Conservation (phyloP, 1,140 invertebrate genomes). For the Stenopsyche tienmushanensis region DNA sequence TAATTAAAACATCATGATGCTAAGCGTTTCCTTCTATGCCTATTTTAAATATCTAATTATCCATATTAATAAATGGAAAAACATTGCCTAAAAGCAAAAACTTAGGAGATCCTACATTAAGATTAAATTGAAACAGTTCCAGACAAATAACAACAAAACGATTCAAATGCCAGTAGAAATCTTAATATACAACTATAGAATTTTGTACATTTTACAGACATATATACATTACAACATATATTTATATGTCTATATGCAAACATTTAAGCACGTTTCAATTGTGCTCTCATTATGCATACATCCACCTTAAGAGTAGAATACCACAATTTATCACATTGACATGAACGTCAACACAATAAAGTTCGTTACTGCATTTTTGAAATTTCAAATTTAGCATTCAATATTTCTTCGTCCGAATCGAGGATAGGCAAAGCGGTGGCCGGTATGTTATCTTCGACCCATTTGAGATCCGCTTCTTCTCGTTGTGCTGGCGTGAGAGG, state of each 20-base stretch:
- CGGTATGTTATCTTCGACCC: constrained; percentile 91
- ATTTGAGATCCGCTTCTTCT: constrained; percentile 81
- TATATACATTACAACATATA: neutral
- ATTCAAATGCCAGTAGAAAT: no score
- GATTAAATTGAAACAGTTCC: no score
- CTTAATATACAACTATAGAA: no score
- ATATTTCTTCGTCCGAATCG: constrained; percentile 88
- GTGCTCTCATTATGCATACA: neutral
- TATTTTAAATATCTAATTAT: no score
- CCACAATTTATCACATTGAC: constrained; percentile 26
- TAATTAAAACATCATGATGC: no score
- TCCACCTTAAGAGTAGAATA: constrained; percentile 14
- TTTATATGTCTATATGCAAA: neutral
- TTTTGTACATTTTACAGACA: neutral
- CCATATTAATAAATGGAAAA: no score
- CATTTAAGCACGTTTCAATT: neutral
- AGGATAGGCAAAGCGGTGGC: constrained; percentile 76
- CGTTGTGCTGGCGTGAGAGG: constrained; percentile 52
- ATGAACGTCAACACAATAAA: no score
- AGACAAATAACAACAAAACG: no score
- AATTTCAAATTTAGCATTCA: constrained; percentile 86
- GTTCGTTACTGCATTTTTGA: constrained; percentile 89
- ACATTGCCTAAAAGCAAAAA: no score
- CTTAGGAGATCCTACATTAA: no score
- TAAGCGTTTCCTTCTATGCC: no score